Base-by-base conservation (phyloP, 2,113 vertebrate species). In the Fukomys damarensis region DNA sequence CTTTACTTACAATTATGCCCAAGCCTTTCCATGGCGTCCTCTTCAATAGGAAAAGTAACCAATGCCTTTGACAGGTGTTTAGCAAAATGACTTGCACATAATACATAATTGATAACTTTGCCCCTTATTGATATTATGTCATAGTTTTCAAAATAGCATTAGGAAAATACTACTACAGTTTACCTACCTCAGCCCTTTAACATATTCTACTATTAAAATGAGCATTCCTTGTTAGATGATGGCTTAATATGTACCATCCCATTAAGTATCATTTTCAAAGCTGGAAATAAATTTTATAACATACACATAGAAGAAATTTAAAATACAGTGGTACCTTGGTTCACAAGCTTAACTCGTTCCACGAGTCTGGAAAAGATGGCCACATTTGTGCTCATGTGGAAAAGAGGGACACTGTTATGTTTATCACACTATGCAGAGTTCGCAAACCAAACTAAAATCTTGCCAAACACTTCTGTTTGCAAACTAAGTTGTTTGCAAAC, bases 111-210 rank as follows among this genome's bases (percentile, higher is more conserved):
- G 77, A 94, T 83, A 93, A 89, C 41, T 72, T 38, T 77, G 61
- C 49, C 68, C 16, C 63, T 70, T 41, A 91, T 63, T 94, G 82
- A 85, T 72, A 87, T 12, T 65, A 70, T 41, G 24, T 70, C 59
- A 94, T 76, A 35, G 9, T 89, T 97, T 89, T 93, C 0, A 95
- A 93, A 79, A 97, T 7, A 91, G 17, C 41, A 80, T 63, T 84
- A 86, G 56, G n/a, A 93, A 96, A 94, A 79, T 58, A 66, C 26
- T 74, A 59, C 22, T 91, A 49, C 16, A 35, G 28, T 70, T 96
- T 88, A 94, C 49, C 30, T 88, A 94, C 49, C 30, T 88, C 30
- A 54, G 24, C 7, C 46, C 41, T 85, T 81, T 86, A 93, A 68
- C 28, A 58, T 30, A 91, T 32, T 90, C 63, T 68, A 58, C 16